Conservation (phyloP, 1,140 invertebrate genomes). For the Diorhabda carinulata region DNA sequence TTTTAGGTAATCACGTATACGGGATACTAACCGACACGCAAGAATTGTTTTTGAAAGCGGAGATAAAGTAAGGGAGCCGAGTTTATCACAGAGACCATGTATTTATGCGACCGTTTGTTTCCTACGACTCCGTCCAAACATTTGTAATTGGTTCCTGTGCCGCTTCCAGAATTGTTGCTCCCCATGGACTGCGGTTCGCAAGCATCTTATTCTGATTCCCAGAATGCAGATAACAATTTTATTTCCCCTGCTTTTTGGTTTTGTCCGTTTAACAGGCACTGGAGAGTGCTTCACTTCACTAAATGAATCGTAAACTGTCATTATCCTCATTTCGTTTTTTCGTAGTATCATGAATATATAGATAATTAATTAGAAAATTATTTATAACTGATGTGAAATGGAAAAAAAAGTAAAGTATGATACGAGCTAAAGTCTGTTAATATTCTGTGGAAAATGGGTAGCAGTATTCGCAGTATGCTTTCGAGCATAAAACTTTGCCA, state of each 20-base stretch:
- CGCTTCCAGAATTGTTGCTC: neutral
- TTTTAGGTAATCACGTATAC: too few species aligned
- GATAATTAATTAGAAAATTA: too few species aligned
- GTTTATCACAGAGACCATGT: neutral
- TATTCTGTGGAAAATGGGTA: too few species aligned
- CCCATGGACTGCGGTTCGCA: neutral
- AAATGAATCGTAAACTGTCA: neutral
- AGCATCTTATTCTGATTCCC: neutral
- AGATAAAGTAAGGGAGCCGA: neutral
- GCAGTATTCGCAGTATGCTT: too few species aligned
- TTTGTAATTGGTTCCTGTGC: neutral
- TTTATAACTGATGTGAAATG: too few species aligned
- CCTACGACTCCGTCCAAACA: neutral
- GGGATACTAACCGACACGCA: neutral
- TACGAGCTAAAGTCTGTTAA: too few species aligned
- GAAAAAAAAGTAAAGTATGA: too few species aligned
- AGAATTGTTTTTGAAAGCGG: neutral
- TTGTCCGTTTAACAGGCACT: neutral
- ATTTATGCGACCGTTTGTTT: slow-evolving; percentile 2
- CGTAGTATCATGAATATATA: too few species aligned
- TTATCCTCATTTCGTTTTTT: too few species aligned
- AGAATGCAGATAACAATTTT: slow-evolving; percentile 1
- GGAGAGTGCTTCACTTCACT: neutral
- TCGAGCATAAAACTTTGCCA: too few species aligned
- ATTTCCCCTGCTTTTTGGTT: neutral